These are phyloP conservation scores for Peucedramus taeniatus DNA, from an alignment of 2,113 vertebrate species.

Conservation along the genomic window DNA sequence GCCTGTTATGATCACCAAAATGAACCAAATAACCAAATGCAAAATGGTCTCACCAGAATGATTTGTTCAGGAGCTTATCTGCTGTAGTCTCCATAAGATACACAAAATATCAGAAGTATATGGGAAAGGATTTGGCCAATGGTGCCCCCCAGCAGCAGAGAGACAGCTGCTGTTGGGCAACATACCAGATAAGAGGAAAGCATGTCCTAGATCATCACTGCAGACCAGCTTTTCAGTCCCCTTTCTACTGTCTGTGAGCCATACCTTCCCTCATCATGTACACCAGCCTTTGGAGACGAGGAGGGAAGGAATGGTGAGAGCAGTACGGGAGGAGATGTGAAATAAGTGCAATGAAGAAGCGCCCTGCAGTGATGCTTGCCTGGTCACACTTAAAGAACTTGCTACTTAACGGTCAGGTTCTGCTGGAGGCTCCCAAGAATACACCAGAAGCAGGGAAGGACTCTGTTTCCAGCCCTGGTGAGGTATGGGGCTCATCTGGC, in stretches of 20 bases:
- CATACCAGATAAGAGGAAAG: background rate
- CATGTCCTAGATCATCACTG: background rate
- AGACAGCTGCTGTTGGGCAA: background rate
- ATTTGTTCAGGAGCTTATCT: slow-evolving; percentile 9
- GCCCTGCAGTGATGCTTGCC: background rate
- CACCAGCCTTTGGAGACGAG: background rate
- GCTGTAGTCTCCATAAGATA: background rate
- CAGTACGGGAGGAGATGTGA: background rate
- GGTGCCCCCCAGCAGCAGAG: background rate
- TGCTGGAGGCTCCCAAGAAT: background rate
- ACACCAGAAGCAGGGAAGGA: background rate
- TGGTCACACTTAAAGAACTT: background rate
- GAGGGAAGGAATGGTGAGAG: background rate
- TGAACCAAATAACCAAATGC: slow-evolving; percentile 54
- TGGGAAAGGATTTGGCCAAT: background rate
- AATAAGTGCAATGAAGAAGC: background rate
- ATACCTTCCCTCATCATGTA: background rate
- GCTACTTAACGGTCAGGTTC: background rate
- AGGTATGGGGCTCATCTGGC: background rate
- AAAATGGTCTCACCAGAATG: slow-evolving; percentile 27
- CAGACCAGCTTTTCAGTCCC: background rate
- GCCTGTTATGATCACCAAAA: slow-evolving; percentile 52
- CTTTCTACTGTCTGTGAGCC: background rate
- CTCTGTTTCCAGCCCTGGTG: background rate
- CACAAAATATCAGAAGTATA: background rate